A percentile compares a stretch with the other conserved stretches of the same genome.
These are phyloP conservation scores for Drosophila bocqueti DNA, from an alignment of 1,140 invertebrate species.

Conservation along the genomic window DNA sequence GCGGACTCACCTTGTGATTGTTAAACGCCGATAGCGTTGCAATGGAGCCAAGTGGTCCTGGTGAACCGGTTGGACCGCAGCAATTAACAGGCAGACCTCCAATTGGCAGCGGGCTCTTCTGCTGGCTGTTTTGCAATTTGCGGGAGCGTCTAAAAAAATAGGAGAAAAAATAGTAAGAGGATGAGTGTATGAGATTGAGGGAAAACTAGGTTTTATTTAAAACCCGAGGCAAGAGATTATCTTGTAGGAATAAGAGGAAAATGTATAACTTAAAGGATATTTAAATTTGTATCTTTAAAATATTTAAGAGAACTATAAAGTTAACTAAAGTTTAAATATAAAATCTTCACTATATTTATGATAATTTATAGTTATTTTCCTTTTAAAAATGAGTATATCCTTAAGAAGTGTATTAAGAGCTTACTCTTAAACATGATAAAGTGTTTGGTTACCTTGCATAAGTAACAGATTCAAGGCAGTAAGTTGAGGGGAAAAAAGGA, in stretches of 20 bases:
- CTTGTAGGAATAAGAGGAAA: neutral
- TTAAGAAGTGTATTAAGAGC: conserved; percentile 11
- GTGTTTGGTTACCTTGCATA: conserved; percentile 20
- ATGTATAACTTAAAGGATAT: neutral
- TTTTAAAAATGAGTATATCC: too few species aligned
- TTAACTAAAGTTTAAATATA: neutral
- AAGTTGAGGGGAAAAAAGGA: neutral
- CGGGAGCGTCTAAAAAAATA: conserved; percentile 87
- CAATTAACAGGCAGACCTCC: conserved; percentile 90
- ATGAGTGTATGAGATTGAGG: neutral
- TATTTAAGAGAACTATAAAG: neutral
- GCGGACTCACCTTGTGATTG: conserved; percentile 88
- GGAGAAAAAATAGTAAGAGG: neutral
- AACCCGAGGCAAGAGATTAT: conserved; percentile 20
- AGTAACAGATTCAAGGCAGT: conserved; percentile 19
- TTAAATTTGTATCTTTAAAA: neutral
- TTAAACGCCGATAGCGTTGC: conserved; percentile 92
- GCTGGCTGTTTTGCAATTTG: conserved; percentile 91
- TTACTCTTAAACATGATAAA: conserved; percentile 32
- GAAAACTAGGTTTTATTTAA: conserved; percentile 7
- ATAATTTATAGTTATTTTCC: too few species aligned
- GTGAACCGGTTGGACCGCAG: conserved; percentile 91
- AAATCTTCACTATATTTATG: neutral
- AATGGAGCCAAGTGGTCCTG: conserved; percentile 92
- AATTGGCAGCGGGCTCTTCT: conserved; percentile 89